Evolutionary conservation across 2,888 invertebrate species (phyloP).

Genomic region (Disparrhopalites patrizii): DNA sequence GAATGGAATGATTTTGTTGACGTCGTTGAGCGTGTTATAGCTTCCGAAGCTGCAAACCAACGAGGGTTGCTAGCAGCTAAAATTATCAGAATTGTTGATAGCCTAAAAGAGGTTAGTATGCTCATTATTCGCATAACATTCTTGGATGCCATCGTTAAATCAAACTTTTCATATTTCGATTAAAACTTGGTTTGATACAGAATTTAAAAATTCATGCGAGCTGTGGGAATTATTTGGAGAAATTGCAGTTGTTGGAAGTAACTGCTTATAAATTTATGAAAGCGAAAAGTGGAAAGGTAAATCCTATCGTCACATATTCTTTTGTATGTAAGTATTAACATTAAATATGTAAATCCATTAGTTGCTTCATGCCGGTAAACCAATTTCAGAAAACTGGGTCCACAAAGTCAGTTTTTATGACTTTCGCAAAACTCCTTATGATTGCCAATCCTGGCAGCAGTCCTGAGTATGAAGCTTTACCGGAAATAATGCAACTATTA

Average conservation of each 20-base stretch:
- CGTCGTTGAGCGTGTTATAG: constrained; percentile 22
- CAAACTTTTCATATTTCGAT: not conserved
- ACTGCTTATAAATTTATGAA: constrained; percentile 9
- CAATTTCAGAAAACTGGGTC: not conserved
- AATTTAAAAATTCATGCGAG: constrained; percentile 32
- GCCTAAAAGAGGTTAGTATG: constrained; percentile 33
- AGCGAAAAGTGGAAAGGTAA: constrained; percentile 15
- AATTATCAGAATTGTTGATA: constrained; percentile 29
- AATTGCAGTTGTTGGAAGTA: constrained; percentile 9
- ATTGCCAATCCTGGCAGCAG: constrained; percentile 5
- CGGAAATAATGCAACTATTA: constrained; percentile 42
- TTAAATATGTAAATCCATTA: not conserved
- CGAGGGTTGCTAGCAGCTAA: constrained; percentile 3
- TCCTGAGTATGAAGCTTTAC: constrained; percentile 36
- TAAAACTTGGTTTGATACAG: constrained; percentile 22
- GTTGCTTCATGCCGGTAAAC: not conserved
- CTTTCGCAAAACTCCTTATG: constrained; percentile 21
- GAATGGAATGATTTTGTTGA: constrained; percentile 40
- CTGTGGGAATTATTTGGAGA: constrained; percentile 5
- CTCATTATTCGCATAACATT: constrained; percentile 2
- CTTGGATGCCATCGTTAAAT: too few relatives aligned
- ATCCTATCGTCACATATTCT: too few relatives aligned
- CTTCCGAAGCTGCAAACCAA: constrained; percentile 3
- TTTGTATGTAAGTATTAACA: not conserved
- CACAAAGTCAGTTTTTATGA: constrained; percentile 5